phyloP scores from a whole-genome alignment of 2,797 vertebrate genomes.

The Falco columbarius region DNA sequence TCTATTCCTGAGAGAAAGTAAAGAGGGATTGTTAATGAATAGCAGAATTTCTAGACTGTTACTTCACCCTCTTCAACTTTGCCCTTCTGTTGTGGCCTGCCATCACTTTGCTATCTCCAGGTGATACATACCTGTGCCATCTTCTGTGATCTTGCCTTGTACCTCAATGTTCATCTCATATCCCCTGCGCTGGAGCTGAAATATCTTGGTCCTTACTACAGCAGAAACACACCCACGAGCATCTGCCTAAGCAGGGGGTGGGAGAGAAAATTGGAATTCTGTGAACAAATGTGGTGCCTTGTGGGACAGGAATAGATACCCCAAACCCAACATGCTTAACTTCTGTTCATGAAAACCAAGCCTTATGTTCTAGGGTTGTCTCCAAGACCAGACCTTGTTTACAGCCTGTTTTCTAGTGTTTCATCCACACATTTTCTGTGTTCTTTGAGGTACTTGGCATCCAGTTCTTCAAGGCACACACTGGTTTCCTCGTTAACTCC shows the following conservation, averaged over 20 bases:
- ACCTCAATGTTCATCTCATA: conserved; percentile 72
- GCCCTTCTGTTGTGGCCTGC: not conserved
- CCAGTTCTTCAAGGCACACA: not conserved
- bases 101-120: not conserved
- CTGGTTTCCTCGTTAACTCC: not conserved
- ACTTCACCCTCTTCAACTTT: not conserved
- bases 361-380: not conserved
- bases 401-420: not conserved
- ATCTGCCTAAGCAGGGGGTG: conserved; percentile 54
- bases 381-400: not conserved
- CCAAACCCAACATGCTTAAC: not conserved
- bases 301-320: not conserved
- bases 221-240: conserved; percentile 60
- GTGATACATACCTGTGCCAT: conserved; percentile 73
- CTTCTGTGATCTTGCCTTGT: conserved; percentile 72
- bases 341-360: not conserved
- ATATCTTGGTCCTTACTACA: conserved; percentile 64
- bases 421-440: not conserved
- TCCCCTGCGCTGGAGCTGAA: conserved; percentile 66
- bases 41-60: not conserved
- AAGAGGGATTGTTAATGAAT: not conserved
- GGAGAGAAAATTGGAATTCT: not conserved
- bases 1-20: conserved; percentile 56
- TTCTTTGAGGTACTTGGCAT: not conserved
- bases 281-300: not conserved